Base-by-base conservation (phyloP, 2,113 vertebrate genomes). In the Protobothrops mucrosquamatus region DNA sequence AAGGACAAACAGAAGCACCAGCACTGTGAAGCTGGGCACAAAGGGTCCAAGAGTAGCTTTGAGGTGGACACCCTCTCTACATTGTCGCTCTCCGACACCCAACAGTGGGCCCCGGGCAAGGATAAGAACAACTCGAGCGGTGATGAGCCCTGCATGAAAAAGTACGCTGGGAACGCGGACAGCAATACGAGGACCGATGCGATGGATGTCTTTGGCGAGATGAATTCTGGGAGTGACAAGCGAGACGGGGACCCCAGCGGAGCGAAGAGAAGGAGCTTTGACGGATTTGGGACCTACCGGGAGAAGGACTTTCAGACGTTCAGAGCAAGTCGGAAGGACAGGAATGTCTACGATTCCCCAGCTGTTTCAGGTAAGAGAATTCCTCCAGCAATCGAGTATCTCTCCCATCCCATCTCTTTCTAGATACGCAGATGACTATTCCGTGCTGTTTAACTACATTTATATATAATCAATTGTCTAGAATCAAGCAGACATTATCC, bases 281-380 rank as follows among this genome's bases (percentile, higher is more conserved):
- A 98, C 95, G 98, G 98, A 89, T 99, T 99, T 97, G 98, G 98
- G 95, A 97, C 98, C 1, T 98, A 98, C 97, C 98, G 98, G 97
- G 99, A 99, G 96, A 98, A 98, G 96, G 98, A 99, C 97, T 96
- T 99, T 95, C 98, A 98, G 94, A 97, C 98, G 91, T 99, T 99
- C 97, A 98, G 98, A 96, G 97, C 98, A 92, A 98, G 97, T 92
- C 97, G 98, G 95, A 99, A 98, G 91, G 98, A 98, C 94, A 98
- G 97, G 97, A 98, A 94, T 97, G 92, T 96, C 93, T 99, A 97
- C 1, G 97, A 98, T 94, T 97, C 98, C 96, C 97, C 98, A 87
- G 89, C 98, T 69, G 97, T 98, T 94, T 96, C 98, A 97, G 99
- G 99, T 99, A 98, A 98, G 97, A 59, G 7, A 89, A 6, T 11